These are phyloP conservation scores for Sminthopsis crassicaudata DNA, from an alignment of 2,113 vertebrate genomes.

Conservation along the genomic window DNA sequence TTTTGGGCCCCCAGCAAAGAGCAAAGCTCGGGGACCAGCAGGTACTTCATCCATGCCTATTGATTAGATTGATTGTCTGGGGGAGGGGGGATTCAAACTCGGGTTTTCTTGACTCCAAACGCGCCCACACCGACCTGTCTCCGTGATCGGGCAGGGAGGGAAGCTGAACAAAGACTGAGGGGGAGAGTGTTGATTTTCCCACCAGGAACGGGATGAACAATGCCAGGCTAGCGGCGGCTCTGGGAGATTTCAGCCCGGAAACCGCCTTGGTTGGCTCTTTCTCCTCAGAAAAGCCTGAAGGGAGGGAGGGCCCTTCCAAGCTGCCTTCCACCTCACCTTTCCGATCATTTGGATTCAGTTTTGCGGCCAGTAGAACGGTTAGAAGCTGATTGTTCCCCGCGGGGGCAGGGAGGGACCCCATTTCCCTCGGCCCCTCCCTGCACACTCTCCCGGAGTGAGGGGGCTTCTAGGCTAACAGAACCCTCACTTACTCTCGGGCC, in stretches of 20 bases:
- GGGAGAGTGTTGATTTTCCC: rapidly evolving
- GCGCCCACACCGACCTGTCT: too few species aligned
- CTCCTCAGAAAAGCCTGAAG: background rate
- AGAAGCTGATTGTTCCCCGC: rapidly evolving
- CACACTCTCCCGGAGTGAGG: rapidly evolving
- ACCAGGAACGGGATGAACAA: background rate
- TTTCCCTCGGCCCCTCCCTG: rapidly evolving
- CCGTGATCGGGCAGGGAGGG: background rate
- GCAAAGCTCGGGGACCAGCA: background rate
- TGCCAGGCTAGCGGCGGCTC: rapidly evolving
- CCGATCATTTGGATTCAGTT: rapidly evolving
- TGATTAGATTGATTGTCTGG: background rate
- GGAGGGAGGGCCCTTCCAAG: background rate
- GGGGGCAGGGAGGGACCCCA: rapidly evolving
- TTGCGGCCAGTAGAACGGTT: rapidly evolving
- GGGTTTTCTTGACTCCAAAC: background rate
- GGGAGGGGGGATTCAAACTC: background rate
- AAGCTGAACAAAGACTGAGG: background rate
- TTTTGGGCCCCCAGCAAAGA: too few species aligned
- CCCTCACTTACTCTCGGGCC: rapidly evolving
- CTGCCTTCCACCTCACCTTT: background rate
- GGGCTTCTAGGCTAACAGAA: background rate
- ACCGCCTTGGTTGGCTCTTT: rapidly evolving
- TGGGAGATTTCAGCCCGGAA: rapidly evolving
- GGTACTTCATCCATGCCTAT: background rate